Percentiles rank a stretch among this genome's conserved stretches.
phyloP scores from a whole-genome alignment of 1,140 invertebrate genomes.

The Lepidotrigona ventralis region DNA sequence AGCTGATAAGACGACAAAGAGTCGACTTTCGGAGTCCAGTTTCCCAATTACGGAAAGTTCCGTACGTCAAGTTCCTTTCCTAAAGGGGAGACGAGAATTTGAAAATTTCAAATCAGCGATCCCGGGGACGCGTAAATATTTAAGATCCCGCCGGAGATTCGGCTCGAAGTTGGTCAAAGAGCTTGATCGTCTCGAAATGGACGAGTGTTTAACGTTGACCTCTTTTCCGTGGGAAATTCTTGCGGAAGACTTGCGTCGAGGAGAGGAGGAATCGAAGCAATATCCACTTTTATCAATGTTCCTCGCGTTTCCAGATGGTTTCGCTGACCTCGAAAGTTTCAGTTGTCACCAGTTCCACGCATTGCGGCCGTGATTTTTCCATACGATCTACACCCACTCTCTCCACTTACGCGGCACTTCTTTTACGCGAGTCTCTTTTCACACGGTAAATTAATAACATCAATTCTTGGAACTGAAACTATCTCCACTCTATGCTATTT shows the following conservation, averaged over 20 bases:
- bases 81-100: slow-evolving; percentile 18
- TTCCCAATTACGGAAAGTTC: background rate
- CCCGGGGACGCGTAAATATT: slow-evolving; percentile 44
- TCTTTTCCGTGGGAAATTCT: background rate
- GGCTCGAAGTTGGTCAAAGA: slow-evolving; percentile 19
- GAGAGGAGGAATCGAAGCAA: too few species aligned
- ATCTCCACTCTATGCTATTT: too few species aligned
- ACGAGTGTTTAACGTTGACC: slow-evolving; percentile 55
- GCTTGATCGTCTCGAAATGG: slow-evolving; percentile 3
- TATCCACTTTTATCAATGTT: background rate
- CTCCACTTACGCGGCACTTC: background rate
- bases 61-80: background rate
- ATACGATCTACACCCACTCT: too few species aligned
- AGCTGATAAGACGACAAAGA: background rate
- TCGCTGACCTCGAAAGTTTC: background rate
- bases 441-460: too few species aligned
- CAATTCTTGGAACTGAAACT: too few species aligned
- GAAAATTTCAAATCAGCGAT: slow-evolving; percentile 17
- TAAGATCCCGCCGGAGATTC: slow-evolving; percentile 14
- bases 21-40: too few species aligned
- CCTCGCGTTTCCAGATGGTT: background rate
- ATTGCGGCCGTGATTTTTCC: background rate
- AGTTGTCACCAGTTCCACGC: background rate
- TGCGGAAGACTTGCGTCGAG: background rate
- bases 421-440: background rate